Percentiles rank a stretch among this genome's conserved stretches.
Evolutionary conservation across 2,797 vertebrate genomes (phyloP).

Genomic region (Tenualosa ilisha): DNA sequence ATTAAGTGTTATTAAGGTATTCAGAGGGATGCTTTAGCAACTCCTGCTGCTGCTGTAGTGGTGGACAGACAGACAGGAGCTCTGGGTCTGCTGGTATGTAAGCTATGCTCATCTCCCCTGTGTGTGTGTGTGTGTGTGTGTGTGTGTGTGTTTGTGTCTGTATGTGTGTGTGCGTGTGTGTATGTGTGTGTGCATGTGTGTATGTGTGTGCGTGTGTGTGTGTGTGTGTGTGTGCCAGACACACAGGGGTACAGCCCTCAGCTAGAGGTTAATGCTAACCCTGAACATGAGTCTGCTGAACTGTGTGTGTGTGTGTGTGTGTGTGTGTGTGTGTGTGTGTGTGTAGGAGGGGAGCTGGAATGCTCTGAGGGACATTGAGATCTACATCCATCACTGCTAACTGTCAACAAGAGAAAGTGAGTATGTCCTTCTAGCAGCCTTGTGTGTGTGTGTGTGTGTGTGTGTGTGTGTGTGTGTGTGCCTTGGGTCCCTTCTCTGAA

Average conservation of each 20-base stretch:
- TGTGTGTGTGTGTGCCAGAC: not conserved
- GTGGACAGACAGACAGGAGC: not conserved
- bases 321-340: not conserved
- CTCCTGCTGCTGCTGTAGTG: not conserved
- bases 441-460: not conserved
- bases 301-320: too few species aligned
- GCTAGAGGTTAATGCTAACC: too few species aligned
- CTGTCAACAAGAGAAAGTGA: not conserved
- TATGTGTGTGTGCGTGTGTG: not conserved
- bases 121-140: not conserved
- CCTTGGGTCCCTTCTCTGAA: too few species aligned
- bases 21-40: not conserved
- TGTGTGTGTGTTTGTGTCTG: not conserved
- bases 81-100: not conserved
- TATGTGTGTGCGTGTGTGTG: not conserved
- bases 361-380: not conserved
- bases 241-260: too few species aligned
- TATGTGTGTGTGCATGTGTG: conserved; percentile 1
- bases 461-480: not conserved
- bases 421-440: not conserved
- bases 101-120: not conserved
- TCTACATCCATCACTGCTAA: not conserved
- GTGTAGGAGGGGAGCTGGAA: not conserved
- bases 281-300: not conserved
- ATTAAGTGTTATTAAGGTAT: too few species aligned